Percentiles rank a stretch among this genome's conserved stretches.
phyloP scores from a whole-genome alignment of 2,113 vertebrate species.

The Taxidea taxus region DNA sequence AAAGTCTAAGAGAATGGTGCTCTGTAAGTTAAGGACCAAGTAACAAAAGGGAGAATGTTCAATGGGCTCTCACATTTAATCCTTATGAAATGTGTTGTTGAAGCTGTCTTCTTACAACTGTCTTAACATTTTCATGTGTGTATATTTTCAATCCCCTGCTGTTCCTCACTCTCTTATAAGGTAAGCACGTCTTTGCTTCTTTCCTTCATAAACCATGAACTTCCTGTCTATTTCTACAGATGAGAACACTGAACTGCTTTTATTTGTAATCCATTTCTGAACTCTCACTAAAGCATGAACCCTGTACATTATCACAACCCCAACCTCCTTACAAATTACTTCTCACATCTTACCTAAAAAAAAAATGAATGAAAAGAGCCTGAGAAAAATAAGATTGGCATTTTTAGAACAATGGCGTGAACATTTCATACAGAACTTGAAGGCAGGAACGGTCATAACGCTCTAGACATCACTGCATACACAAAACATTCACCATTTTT shows the following conservation, averaged over 20 bases:
- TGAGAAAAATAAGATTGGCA: constrained; percentile 51
- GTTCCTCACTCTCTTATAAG: not conserved
- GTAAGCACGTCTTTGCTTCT: not conserved
- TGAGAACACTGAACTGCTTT: not conserved
- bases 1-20: not conserved
- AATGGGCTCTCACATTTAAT: not conserved
- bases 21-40: not conserved
- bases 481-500: constrained; percentile 51
- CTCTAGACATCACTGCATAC: not conserved
- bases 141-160: not conserved
- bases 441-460: constrained; percentile 22
- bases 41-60: not conserved
- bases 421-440: constrained; percentile 42
- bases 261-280: constrained; percentile 50
- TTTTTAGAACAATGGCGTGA: constrained; percentile 23
- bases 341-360: constrained; percentile 49
- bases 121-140: not conserved
- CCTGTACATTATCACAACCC: constrained; percentile 46
- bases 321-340: constrained; percentile 51
- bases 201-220: not conserved
- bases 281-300: constrained; percentile 33
- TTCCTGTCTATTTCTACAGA: not conserved
- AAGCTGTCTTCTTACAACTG: not conserved
- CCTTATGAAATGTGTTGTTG: not conserved
- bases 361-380: constrained; percentile 51